These are phyloP conservation scores for Lagocephalus sceleratus DNA, from an alignment of 2,797 vertebrate species.

Conservation along the genomic window DNA sequence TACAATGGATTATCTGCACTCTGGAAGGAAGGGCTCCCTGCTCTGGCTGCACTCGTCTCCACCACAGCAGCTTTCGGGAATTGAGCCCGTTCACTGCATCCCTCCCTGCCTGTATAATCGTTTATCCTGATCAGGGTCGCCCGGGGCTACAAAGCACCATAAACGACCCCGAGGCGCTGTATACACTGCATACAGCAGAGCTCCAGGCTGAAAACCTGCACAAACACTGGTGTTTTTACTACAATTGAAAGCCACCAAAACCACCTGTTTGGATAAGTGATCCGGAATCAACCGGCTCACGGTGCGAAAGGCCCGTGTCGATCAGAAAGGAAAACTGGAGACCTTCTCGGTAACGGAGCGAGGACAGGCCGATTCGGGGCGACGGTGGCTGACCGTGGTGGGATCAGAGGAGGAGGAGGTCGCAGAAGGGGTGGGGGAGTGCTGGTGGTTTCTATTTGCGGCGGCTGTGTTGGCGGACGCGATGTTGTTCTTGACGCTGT, in stretches of 20 bases:
- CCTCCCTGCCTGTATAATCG: not conserved
- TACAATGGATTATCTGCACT: constrained; percentile 1
- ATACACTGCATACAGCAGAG: not conserved
- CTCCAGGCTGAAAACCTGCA: not conserved
- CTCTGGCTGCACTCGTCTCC: not conserved
- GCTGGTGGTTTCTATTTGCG: constrained; percentile 46
- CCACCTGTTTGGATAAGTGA: not conserved
- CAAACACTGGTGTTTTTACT: no score
- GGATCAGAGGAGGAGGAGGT: constrained; percentile 52
- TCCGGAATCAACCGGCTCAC: no score
- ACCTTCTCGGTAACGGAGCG: no score
- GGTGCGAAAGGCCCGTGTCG: no score
- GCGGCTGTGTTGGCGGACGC: constrained; percentile 14
- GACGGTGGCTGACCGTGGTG: constrained; percentile 54
- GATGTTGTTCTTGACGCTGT: constrained; percentile 30
- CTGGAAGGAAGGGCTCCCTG: not conserved
- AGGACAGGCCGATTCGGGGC: no score
- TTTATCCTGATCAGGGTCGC: constrained; percentile 7
- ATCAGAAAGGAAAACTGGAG: no score
- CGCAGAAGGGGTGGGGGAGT: constrained; percentile 49
- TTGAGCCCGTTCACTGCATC: not conserved
- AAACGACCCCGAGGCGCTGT: not conserved
- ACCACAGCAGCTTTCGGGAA: not conserved
- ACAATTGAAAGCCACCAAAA: no score
- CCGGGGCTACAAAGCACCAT: not conserved